Base-by-base conservation (phyloP, 1,140 invertebrate species). In the Lasioglossum albipes region DNA sequence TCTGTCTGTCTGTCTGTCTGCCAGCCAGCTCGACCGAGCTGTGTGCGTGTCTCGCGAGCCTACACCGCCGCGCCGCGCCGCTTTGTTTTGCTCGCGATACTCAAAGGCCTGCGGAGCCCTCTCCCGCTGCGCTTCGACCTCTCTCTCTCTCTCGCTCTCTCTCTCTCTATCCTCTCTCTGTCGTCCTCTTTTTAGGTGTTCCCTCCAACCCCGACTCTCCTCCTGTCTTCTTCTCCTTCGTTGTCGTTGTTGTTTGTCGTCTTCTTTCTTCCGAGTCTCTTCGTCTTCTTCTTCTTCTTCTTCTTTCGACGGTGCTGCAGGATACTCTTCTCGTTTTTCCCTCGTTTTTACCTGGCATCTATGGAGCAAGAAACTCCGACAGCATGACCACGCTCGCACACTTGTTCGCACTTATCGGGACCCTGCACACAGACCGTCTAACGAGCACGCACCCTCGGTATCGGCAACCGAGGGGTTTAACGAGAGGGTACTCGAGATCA, bases 11-110 rank as follows among this genome's bases (percentile, higher is more conserved):
- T 73, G 61, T 74, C 70, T 65, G 57, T 65, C 22, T 62, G 74
- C 62, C 71, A 72, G 72, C 66, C 52, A 36, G 36, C 36, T 22
- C 10, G 68, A 42, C 66, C n/a, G 36, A 20, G 36, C 41, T 52
- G 42, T 52, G 65, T 70, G 69, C 59, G 75, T 83, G 75, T 70
- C 27, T 59, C 66, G 75, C 83, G 82, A 83, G 59, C 79, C 77
- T 78, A 73, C 64, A 41, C 77, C 62, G 66, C 54, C 68, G 75
- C 83, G 36, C 36, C 36, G 36, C n/a, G 59, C 59, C 68, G 75
- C 83, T 88, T 87, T 86, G 82, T 86, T 87, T 88, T 82, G 83
- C 68, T 76, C 84, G 77, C 64, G 75, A 72, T 45, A 31, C 75
- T 80, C 71, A 69, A 65, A 76, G 74, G 65, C 74, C 68, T 76